A percentile compares a stretch with the other conserved stretches of the same genome.
Evolutionary conservation across 1,140 invertebrate genomes (phyloP).

Genomic region (Hesperophylax magnus): DNA sequence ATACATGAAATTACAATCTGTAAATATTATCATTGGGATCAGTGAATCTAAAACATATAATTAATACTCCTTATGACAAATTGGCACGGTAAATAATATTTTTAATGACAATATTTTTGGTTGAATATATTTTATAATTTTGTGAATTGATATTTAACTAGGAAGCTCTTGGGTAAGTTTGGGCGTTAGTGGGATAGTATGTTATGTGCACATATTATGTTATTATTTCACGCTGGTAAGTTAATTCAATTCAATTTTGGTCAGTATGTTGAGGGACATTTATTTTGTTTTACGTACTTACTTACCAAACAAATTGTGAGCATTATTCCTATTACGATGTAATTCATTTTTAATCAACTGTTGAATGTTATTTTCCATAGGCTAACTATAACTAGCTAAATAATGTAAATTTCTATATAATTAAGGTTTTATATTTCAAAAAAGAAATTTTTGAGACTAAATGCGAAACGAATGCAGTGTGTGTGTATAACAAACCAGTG

Average conservation of each 20-base stretch:
- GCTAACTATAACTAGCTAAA: conserved; percentile 27
- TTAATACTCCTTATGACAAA: no score
- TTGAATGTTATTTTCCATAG: conserved; percentile 28
- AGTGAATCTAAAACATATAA: no score
- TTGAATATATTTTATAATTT: no score
- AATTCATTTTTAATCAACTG: conserved; percentile 24
- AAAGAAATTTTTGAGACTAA: neutral
- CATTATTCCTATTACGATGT: conserved; percentile 28
- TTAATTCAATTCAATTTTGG: neutral
- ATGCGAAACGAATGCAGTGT: neutral
- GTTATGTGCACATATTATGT: no score
- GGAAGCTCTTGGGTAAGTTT: no score
- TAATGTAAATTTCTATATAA: conserved; percentile 30
- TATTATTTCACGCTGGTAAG: neutral
- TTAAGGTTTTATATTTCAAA: conserved; percentile 28
- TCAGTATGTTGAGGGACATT: neutral
- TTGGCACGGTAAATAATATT: no score
- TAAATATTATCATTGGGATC: no score
- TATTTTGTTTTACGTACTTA: neutral
- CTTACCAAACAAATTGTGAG: neutral
- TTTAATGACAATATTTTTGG: no score
- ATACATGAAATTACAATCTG: no score
- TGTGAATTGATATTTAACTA: no score
- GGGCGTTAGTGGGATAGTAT: no score
- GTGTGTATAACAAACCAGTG: no score